Conservation (phyloP, 2,888 invertebrate genomes). For the Drosophila glabriapex region DNA sequence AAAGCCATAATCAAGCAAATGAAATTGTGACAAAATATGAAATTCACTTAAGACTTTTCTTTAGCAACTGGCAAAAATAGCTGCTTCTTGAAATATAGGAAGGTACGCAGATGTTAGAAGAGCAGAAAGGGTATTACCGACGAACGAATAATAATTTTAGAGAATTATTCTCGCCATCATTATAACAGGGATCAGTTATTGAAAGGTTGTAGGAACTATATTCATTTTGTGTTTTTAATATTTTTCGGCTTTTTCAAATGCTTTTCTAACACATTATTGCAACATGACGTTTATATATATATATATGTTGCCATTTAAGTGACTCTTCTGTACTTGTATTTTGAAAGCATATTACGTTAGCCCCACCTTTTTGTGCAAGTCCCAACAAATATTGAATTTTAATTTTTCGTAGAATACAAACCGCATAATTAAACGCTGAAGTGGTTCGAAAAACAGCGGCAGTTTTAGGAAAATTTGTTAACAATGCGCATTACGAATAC, state of each 20-base stretch:
- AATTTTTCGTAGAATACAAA: constrained; percentile 24
- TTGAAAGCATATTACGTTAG: background rate
- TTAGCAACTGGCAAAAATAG: background rate
- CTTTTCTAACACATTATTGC: background rate
- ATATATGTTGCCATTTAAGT: background rate
- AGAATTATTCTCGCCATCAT: background rate
- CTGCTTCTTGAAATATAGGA: background rate
- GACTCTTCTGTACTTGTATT: background rate
- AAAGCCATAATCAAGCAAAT: constrained; percentile 18
- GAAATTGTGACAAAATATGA: constrained; percentile 12
- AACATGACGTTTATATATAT: background rate
- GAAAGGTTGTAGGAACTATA: background rate
- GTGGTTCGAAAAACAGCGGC: constrained; percentile 15
- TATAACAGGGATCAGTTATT: background rate
- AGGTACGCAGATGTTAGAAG: background rate
- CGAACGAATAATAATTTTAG: background rate
- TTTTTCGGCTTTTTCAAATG: background rate
- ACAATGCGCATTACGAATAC: constrained; percentile 57
- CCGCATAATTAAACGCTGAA: constrained; percentile 56
- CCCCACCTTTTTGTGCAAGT: background rate
- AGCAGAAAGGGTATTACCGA: background rate
- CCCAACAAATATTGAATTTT: background rate
- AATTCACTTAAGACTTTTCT: constrained; percentile 7
- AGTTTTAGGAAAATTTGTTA: constrained; percentile 37
- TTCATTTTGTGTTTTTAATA: background rate